Evolutionary conservation across 2,888 invertebrate genomes (phyloP), one percentile per base, ranked within the genome.

Genomic region (Aporophyla nigra): DNA sequence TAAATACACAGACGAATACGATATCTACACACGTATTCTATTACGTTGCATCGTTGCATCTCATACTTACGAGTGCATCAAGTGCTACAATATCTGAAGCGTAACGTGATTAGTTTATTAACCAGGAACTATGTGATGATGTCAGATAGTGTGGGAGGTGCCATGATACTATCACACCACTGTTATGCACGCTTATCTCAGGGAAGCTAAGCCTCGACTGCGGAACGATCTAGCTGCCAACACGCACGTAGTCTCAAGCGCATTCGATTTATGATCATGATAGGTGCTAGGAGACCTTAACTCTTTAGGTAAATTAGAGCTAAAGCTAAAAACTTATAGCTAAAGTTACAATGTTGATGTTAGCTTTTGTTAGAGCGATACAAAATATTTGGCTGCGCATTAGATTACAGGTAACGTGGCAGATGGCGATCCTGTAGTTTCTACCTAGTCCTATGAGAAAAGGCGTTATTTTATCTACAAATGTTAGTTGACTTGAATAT

Each of bases 161-260:
- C 19, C 33, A 59, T 69, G 79, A 79, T 80, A 80, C 16, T 5
- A 80, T 76, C 79, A 61, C 43, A 71, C 9, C 54, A 27, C 58
- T 53, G 67, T 74, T 80, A 74, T n/a, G 63, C 33, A 58, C 9
- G 51, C 54, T 75, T 70, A 27, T 80, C 81, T 67, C 66, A 61
- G 62, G 80, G 74, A 80, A 79, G 53, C 79, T 1, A 14, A 46
- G 24, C 14, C 33, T 53, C 67, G 12, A 51, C 66, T 33, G 79
- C 74, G 74, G 80, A 73, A 79, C 62, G 74, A 68, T 74, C 58
- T 53, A 43, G 53, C 40, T 58, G 40, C 58, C 19, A 27, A 56
- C 66, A 78, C 65, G 79, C 73, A 73, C 19, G 49, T 19, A 49
- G 40, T 7, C 9, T 49, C 33, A 27, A 16, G 24, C 27, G 62